These are phyloP conservation scores for Andrena haemorrhoa DNA, from an alignment of 2,888 invertebrate genomes.

Conservation along the genomic window DNA sequence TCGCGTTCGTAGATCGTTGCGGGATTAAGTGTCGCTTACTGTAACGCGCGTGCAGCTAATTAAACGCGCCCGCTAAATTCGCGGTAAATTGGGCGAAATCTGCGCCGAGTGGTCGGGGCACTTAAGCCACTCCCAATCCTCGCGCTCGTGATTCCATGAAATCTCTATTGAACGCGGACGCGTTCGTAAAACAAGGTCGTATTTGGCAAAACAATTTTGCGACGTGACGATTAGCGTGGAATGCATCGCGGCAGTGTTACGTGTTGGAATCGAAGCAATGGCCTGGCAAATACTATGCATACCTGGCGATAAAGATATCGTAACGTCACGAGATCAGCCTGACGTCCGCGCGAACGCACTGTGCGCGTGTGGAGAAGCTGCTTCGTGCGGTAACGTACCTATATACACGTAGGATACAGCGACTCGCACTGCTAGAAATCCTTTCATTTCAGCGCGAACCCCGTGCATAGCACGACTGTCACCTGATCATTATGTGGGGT, in stretches of 20 bases:
- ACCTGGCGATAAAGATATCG: not conserved
- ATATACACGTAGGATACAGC: too few relatives aligned
- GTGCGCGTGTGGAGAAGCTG: too few relatives aligned
- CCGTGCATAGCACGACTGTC: too few relatives aligned
- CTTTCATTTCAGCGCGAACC: too few relatives aligned
- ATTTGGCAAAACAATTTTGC: constrained; percentile 36
- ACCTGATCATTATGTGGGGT: too few relatives aligned
- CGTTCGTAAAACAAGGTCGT: constrained; percentile 8
- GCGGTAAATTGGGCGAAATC: constrained; percentile 44
- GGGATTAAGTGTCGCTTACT: constrained; percentile 41
- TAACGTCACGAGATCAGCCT: too few relatives aligned
- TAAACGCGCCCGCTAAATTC: constrained; percentile 43
- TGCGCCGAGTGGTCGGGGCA: constrained; percentile 25
- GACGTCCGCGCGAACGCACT: too few relatives aligned
- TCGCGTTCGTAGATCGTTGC: constrained; percentile 35
- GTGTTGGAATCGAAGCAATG: not conserved
- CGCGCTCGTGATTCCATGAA: constrained; percentile 48
- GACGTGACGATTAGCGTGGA: not conserved
- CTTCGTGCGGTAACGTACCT: too few relatives aligned
- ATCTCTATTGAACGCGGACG: constrained; percentile 36
- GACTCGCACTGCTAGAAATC: too few relatives aligned
- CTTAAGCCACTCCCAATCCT: constrained; percentile 46
- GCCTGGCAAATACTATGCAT: not conserved
- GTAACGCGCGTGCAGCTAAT: constrained; percentile 34
- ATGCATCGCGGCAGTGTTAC: not conserved